phyloP scores from a whole-genome alignment of 2,113 vertebrate genomes.

The Agapornis roseicollis region DNA sequence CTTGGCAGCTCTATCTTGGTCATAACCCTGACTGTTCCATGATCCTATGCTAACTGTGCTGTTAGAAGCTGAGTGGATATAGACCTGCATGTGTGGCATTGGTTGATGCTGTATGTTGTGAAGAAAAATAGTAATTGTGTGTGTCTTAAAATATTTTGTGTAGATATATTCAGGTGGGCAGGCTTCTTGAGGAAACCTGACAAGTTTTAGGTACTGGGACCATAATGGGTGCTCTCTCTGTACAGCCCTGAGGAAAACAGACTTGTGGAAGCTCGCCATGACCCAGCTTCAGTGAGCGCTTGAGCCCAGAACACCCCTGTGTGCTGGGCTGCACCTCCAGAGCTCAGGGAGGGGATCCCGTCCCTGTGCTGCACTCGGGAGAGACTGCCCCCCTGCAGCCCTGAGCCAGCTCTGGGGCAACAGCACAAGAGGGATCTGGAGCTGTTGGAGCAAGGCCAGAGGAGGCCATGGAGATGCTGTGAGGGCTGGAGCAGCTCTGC shows the following conservation, averaged over 20 bases:
- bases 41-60: fast-evolving
- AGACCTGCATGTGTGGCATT: fast-evolving
- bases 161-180: neutral
- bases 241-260: neutral
- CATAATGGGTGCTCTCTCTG: neutral
- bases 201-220: neutral
- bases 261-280: neutral
- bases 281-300: neutral
- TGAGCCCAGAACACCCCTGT: neutral
- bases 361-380: no score
- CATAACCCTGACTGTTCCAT: neutral
- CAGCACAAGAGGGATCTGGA: no score
- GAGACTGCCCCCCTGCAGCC: no score
- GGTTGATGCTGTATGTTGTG: neutral
- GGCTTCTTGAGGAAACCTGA: neutral
- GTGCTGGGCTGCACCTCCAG: neutral
- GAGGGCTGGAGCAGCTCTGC: no score
- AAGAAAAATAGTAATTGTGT: fast-evolving
- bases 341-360: neutral
- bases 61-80: fast-evolving
- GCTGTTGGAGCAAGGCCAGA: no score
- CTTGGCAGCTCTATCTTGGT: neutral
- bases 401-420: no score
- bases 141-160: neutral
- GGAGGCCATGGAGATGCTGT: no score